Base-by-base conservation (phyloP, 2,888 invertebrate species). In the Eumacrocentrus americanus region DNA sequence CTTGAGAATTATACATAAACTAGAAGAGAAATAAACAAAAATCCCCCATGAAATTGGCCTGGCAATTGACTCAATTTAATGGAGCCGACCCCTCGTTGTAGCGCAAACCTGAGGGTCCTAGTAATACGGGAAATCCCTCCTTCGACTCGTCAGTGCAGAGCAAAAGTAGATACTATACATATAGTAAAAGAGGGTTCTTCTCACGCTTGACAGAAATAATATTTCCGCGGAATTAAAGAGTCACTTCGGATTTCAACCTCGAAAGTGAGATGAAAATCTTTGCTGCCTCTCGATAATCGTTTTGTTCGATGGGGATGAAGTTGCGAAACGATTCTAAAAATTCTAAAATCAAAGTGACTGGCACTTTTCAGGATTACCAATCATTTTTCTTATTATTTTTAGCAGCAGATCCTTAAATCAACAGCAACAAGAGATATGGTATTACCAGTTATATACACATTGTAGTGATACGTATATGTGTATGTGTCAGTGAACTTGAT, bases 61-160 rank as follows among this genome's bases (percentile, higher is more conserved):
- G 50, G 34, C 50, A 51, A 60, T 55, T 46, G 55, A 51, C 37
- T 51, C 23, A 22, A 55, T 46, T 60, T 20, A 35, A 60, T 60
- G 55, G 34, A 20, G n/a, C 3, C 6, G 3, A 38, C 16, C 51
- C 7, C 22, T 18, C 6, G 18, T 20, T 42, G 20, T 18, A 18
- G 11, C 16, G 11, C 18, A 7, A 22, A n/a, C n/a, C 44, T n/a
- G 35, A 7, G 22, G 22, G 22, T 44, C 22, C 25, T 48, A 20
- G 7, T 51, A n/a, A 9, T 40, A 40, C 54, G 25, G 50, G 60
- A 60, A 42, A 55, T 50, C 18, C 42, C 50, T 37, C 35, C 22
- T 11, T 23, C 12, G 44, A 34, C 40, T 42, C 7, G 11, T 16
- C 38, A 34, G 16, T 22, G 12, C 2, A n/a, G n/a, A n/a, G n/a